Evolutionary conservation across 2,113 vertebrate genomes (phyloP), one percentile per base, ranked within the genome.

Genomic region (Erpornis zantholeuca): DNA sequence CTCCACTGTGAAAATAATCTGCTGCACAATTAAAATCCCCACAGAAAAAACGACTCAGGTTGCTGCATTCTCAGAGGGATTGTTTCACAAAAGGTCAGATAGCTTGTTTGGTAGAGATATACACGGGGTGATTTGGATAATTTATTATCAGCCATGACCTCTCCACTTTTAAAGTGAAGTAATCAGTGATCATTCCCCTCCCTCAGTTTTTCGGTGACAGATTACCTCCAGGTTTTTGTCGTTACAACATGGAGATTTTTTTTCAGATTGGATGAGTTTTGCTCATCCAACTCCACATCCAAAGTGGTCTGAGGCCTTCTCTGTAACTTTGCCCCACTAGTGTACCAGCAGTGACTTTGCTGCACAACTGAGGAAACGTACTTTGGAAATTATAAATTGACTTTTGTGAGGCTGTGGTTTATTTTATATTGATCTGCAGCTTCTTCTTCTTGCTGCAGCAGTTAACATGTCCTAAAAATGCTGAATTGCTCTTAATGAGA

Each of bases 381-480:
- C 44, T 69, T 93, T 45, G n/a, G 44, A 89, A 92, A 80, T 85
- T 71, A 88, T 38, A 94, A 88, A 94, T n/a, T 35, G 31, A 31
- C 8, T 83, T 90, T 81, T 60, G 52, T 9, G 3, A 92, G 38
- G 21, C 47, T 71, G 52, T 83, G 44, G 44, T 90, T 86, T 94
- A 71, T 75, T 92, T 90, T 57, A 71, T 59, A 88, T 90, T 64
- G 85, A 86, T 93, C 82, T 86, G 72, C 61, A 96, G 61, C 44
- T 44, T 54, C 68, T 85, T 82, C 38, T 82, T 53, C 65, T 91
- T 17, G 36, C 35, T 87, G 52, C 42, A 79, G 89, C 90, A 96
- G 87, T 92, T 91, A 94, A 95, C 31, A n/a, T 63, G 68, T 83
- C 88, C 72, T 92, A 92, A 93, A 94, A 92, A 88, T 93, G 82